Percentiles rank a stretch among this genome's conserved stretches.
phyloP scores from a whole-genome alignment of 2,797 vertebrate species.

The Hylomyscus alleni region DNA sequence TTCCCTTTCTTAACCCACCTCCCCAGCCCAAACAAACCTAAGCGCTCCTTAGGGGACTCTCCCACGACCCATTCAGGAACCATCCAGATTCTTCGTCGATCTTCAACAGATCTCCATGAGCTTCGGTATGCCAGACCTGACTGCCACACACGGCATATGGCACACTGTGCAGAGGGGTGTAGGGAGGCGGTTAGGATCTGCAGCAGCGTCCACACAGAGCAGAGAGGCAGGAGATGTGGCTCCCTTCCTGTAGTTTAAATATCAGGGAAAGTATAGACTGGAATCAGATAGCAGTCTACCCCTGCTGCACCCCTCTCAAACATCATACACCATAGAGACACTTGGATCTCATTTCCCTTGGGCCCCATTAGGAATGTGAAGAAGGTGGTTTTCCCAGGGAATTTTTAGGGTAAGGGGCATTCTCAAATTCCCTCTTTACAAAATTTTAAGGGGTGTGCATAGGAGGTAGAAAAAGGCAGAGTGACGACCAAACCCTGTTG shows the following conservation, averaged over 20 bases:
- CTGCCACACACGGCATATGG: conserved; percentile 60
- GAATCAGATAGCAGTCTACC: conserved; percentile 25
- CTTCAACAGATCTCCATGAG: conserved; percentile 48
- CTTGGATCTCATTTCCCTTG: conserved; percentile 27
- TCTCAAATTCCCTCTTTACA: neutral
- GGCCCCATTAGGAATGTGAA: conserved; percentile 15
- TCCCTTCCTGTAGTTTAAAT: conserved; percentile 49
- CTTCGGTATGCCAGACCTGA: conserved; percentile 63
- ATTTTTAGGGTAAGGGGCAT: conserved; percentile 57
- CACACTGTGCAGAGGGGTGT: neutral
- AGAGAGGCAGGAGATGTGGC: conserved; percentile 20
- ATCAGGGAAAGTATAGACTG: conserved; percentile 19
- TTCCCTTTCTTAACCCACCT: conserved; percentile 64
- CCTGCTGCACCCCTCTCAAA: neutral
- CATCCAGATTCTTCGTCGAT: conserved; percentile 27
- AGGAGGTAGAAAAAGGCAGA: neutral
- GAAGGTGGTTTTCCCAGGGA: neutral
- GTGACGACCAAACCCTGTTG: neutral
- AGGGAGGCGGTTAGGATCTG: neutral
- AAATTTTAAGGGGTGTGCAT: neutral
- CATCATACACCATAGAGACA: neutral
- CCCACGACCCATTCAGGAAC: conserved; percentile 59
- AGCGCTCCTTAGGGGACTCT: conserved; percentile 55
- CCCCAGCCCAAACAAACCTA: conserved; percentile 71
- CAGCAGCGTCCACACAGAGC: conserved; percentile 53